Conservation (phyloP, 2,113 vertebrate species). For the Xiphophorus hellerii region DNA sequence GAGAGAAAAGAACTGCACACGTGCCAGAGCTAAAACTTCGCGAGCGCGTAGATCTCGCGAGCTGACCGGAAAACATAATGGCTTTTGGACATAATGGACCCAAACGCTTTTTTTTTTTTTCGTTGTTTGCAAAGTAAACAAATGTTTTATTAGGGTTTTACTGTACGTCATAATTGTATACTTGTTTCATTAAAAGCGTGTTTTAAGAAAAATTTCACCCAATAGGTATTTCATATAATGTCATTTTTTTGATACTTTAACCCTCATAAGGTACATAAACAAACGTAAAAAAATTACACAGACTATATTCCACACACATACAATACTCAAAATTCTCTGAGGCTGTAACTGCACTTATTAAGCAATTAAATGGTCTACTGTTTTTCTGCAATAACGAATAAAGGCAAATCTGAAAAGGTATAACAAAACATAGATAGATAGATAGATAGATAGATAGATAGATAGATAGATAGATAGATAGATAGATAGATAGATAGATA, state of each 20-base stretch:
- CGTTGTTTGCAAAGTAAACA: no score
- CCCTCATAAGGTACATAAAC: background rate
- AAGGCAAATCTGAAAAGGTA: no score
- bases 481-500: no score
- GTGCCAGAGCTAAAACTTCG: slow-evolving; percentile 71
- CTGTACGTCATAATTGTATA: background rate
- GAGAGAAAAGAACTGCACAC: slow-evolving; percentile 65
- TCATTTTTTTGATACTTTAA: no score
- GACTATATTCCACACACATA: background rate
- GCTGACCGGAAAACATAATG: slow-evolving; percentile 21
- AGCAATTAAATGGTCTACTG: no score
- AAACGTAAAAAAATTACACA: background rate
- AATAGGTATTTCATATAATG: background rate
- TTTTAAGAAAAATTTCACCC: background rate
- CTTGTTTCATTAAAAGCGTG: background rate
- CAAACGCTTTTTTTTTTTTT: background rate
- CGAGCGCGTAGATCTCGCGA: slow-evolving; percentile 71
- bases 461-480: no score
- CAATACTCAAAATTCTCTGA: background rate
- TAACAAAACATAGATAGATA: no score
- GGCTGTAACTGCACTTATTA: no score
- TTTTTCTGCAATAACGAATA: no score
- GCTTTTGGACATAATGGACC: background rate
- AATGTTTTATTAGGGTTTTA: background rate
- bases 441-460: background rate